phyloP scores from a whole-genome alignment of 2,888 invertebrate species.

The Epistrophe grossulariae region DNA sequence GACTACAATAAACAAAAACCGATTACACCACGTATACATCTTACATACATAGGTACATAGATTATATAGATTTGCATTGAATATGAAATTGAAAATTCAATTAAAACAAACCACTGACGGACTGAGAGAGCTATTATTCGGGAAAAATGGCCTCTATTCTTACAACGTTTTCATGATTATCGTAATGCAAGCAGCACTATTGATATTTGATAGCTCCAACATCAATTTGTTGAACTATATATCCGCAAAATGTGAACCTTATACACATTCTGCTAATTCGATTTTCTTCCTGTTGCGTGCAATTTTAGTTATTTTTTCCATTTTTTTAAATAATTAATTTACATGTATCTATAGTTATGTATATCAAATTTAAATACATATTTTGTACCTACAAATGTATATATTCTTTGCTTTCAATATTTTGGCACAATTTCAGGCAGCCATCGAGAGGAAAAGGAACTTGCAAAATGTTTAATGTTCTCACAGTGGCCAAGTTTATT shows the following conservation, averaged over 20 bases:
- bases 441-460: too few relatives aligned
- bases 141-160: not conserved
- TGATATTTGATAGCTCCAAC: not conserved
- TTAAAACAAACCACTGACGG: conserved; percentile 52
- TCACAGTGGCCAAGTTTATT: too few relatives aligned
- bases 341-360: too few relatives aligned
- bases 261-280: not conserved
- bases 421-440: too few relatives aligned
- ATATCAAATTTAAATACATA: too few relatives aligned
- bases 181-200: conserved; percentile 3
- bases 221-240: conserved; percentile 18
- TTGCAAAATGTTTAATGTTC: too few relatives aligned
- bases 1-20: conserved; percentile 55
- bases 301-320: too few relatives aligned
- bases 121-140: too few relatives aligned
- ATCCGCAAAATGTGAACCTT: not conserved
- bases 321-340: too few relatives aligned
- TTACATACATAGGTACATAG: too few relatives aligned
- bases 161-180: not conserved
- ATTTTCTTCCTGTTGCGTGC: not conserved
- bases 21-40: conserved; percentile 34
- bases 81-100: conserved; percentile 62
- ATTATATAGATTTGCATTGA: conserved; percentile 14
- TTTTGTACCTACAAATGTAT: too few relatives aligned
- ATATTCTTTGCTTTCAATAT: too few relatives aligned